Percentiles rank a stretch among this genome's conserved stretches.
Conservation (phyloP, 2,888 invertebrate species). For the Acrocera orbiculus region DNA sequence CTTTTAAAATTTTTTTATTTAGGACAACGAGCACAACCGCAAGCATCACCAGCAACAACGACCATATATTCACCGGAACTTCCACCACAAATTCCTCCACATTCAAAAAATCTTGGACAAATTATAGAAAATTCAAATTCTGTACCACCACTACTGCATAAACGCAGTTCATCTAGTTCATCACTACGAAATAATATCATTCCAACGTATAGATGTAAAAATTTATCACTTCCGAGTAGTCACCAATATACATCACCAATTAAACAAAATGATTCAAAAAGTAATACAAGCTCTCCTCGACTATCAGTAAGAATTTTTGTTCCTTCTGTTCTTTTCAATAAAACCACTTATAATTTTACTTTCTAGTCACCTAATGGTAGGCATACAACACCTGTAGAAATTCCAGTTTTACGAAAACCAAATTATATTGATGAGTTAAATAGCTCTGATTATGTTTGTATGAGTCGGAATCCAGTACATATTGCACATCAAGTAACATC, state of each 20-base stretch:
- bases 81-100: slow-evolving; percentile 9
- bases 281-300: not conserved
- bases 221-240: slow-evolving; percentile 26
- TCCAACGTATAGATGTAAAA: slow-evolving; percentile 22
- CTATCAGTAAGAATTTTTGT: not conserved
- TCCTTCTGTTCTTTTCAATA: too few species aligned
- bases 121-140: not conserved
- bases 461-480: slow-evolving; percentile 72
- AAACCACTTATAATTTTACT: too few species aligned
- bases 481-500: slow-evolving; percentile 19
- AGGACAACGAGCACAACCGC: slow-evolving; percentile 34
- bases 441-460: slow-evolving; percentile 66
- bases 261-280: slow-evolving; percentile 3
- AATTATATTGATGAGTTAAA: slow-evolving; percentile 50
- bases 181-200: slow-evolving; percentile 15
- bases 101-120: slow-evolving; percentile 4
- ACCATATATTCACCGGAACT: slow-evolving; percentile 24
- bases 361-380: too few species aligned
- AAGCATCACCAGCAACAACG: slow-evolving; percentile 28
- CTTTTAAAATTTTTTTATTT: too few species aligned
- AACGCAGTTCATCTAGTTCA: slow-evolving; percentile 24
- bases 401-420: slow-evolving; percentile 29
- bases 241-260: slow-evolving; percentile 14
- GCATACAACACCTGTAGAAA: too few species aligned
- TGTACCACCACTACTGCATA: slow-evolving; percentile 13